phyloP scores from a whole-genome alignment of 1,140 invertebrate genomes.

The Caenorhabditis briggsae region DNA sequence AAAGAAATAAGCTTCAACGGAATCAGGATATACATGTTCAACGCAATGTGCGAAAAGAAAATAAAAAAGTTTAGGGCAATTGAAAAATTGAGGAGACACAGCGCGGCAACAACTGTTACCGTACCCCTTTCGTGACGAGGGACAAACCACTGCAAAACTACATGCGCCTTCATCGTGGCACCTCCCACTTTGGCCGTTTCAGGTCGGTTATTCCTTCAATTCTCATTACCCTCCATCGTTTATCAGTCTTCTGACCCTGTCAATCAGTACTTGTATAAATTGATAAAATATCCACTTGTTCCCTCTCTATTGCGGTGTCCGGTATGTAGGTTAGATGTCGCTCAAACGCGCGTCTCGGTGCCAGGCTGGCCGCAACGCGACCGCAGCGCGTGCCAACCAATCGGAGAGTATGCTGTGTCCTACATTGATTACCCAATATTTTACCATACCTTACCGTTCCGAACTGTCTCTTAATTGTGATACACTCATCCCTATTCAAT shows the following conservation, averaged over 20 bases:
- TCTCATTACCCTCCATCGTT: background rate
- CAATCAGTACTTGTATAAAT: constrained; percentile 49
- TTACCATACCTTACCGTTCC: constrained; percentile 1
- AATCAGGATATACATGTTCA: background rate
- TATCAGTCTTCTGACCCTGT: constrained; percentile 20
- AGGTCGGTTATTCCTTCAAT: background rate
- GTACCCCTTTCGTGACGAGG: constrained; percentile 35
- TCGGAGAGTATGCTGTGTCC: constrained; percentile 14
- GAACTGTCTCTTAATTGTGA: background rate
- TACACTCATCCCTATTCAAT: background rate
- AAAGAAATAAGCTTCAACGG: background rate
- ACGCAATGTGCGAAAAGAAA: background rate
- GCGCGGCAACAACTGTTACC: constrained; percentile 27
- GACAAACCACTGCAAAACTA: constrained; percentile 19
- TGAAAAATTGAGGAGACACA: background rate
- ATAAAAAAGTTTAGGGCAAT: background rate
- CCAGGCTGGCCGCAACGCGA: constrained; percentile 53
- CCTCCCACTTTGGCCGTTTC: background rate
- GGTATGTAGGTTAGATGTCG: constrained; percentile 43
- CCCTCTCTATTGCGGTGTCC: background rate
- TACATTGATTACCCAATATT: constrained; percentile 33
- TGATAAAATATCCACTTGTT: constrained; percentile 44
- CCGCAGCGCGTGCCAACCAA: constrained; percentile 60
- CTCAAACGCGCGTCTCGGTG: constrained; percentile 39
- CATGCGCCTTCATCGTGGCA: constrained; percentile 43